Conservation (phyloP, 1,140 invertebrate genomes). For the Yoshiicerus persimilis region DNA sequence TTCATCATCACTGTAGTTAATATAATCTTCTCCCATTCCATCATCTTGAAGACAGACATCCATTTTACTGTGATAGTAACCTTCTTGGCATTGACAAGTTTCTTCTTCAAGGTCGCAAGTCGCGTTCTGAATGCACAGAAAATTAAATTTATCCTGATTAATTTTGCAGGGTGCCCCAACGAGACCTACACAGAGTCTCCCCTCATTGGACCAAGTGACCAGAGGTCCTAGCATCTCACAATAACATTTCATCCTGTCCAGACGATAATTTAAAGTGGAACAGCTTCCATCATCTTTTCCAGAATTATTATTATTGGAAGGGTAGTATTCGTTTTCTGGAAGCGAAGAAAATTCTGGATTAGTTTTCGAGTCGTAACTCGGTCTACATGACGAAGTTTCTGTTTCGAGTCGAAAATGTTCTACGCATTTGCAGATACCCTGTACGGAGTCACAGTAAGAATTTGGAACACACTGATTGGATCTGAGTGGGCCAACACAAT, state of each 20-base stretch:
- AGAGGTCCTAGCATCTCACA: not conserved
- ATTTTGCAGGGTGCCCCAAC: not conserved
- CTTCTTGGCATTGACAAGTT: not conserved
- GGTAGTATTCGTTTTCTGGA: too few relatives aligned
- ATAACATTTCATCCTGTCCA: not conserved
- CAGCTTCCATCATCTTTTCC: not conserved
- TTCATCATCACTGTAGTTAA: not conserved
- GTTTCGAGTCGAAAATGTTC: not conserved
- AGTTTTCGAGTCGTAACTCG: not conserved
- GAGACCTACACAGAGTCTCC: constrained; percentile 50
- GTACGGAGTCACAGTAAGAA: not conserved
- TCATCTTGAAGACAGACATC: not conserved
- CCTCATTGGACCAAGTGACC: not conserved
- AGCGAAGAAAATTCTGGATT: too few relatives aligned
- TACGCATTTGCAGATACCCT: not conserved
- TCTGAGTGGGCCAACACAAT: not conserved
- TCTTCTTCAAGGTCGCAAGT: not conserved
- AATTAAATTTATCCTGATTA: not conserved
- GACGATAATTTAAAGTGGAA: not conserved
- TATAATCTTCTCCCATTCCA: not conserved
- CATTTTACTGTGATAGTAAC: not conserved
- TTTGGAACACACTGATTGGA: not conserved
- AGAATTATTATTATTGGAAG: not conserved
- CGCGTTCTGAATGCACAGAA: not conserved
- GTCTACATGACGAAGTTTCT: not conserved